Percentiles rank a stretch among this genome's conserved stretches.
Evolutionary conservation across 2,888 invertebrate genomes (phyloP).

Genomic region (Tineola bisselliella): DNA sequence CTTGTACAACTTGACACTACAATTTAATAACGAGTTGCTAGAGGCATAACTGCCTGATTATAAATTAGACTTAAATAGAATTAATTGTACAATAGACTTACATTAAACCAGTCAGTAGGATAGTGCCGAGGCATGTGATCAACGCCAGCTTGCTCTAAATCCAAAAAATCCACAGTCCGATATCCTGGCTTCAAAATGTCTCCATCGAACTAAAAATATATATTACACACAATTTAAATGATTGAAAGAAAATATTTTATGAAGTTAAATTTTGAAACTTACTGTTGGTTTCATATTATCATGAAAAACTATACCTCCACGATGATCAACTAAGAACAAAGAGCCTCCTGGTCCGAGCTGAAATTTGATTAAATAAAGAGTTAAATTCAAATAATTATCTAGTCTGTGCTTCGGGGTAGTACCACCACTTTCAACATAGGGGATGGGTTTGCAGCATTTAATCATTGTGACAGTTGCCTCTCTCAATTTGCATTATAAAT

Average conservation of each 20-base stretch:
- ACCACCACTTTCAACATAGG: no score
- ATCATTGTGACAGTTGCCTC: no score
- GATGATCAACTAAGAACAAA: conserved; percentile 46
- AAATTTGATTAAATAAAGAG: conserved; percentile 16
- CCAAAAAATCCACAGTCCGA: conserved; percentile 54
- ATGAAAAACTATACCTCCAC: conserved; percentile 52
- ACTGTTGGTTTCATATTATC: conserved; percentile 49
- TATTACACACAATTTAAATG: no score
- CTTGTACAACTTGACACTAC: no score
- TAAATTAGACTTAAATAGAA: no score
- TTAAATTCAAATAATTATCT: no score
- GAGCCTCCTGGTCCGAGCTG: conserved; percentile 51
- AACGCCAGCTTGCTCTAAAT: conserved; percentile 46
- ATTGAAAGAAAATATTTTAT: background rate
- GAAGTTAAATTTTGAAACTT: conserved; percentile 20
- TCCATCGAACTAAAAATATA: conserved; percentile 44
- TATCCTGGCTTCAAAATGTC: conserved; percentile 56
- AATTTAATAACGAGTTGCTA: no score
- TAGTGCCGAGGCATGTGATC: conserved; percentile 41
- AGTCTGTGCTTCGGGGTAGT: no score
- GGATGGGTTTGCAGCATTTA: no score
- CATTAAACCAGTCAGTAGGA: conserved; percentile 47
- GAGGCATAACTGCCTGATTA: no score
- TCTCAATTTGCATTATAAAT: no score
- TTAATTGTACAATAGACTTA: no score